Base-by-base conservation (phyloP, 2,797 vertebrate species). In the Syncerus caffer region DNA sequence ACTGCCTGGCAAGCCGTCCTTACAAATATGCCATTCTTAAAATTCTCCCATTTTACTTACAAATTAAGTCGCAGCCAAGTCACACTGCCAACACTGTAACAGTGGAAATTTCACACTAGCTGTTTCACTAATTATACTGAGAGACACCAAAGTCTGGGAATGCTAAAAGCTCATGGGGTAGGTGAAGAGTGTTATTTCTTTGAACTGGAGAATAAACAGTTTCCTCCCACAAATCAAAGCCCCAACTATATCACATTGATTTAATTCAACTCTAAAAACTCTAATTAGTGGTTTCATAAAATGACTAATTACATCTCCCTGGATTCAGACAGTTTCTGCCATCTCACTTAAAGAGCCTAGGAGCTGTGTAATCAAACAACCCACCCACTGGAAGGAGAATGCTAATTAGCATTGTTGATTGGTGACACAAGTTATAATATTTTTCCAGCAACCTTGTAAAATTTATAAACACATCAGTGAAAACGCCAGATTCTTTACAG, bases 201-300 rank as follows among this genome's bases (percentile, higher is more conserved):
- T 92, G 87, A 93, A 90, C 84, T 96, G 0, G 4, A 86, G 74
- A 94, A 94, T 84, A 94, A 96, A 91, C 83, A 88, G 95, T 95
- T 95, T 92, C 91, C 93, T 96, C 91, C 95, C 87, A 86, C 74
- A 98, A 98, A 95, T 71, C 89, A 93, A 93, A 96, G 94, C 53
- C 67, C 79, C 71, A 91, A 96, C 91, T 23, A 78, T 94, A 97
- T 97, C 97, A 86, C 96, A 93, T 4, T 45, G 94, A 98, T 96
- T 98, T 98, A 97, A 98, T 97, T 97, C 80, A 82, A 92, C 90
- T 94, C 62, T 78, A 93, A 84, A 93, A 57, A 90, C 95, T 97
- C 96, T 97, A 98, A 98, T 97, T 96, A 53, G 95, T 76, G 86
- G 87, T 86, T 19, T 88, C 55, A 71, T 0, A 93, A 96, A 97